Evolutionary conservation across 2,888 invertebrate genomes (phyloP).

Genomic region (Drosophila heteroneura): DNA sequence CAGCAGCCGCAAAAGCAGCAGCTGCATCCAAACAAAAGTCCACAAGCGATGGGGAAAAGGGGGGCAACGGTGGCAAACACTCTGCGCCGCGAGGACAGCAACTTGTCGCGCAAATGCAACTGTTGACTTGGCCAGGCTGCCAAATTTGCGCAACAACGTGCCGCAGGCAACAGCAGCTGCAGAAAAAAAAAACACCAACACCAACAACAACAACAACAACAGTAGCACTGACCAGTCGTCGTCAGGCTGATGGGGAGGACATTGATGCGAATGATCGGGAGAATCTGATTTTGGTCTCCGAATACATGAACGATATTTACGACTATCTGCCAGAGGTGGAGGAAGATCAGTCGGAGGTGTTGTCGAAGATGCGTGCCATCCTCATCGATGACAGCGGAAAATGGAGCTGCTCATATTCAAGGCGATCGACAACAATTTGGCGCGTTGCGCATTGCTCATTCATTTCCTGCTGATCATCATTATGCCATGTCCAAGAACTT

Average conservation of each 20-base stretch:
- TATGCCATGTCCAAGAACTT: constrained; percentile 96
- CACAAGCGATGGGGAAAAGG: constrained; percentile 36
- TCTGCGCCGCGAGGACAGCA: constrained; percentile 83
- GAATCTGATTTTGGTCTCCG: constrained; percentile 89
- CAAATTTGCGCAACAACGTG: constrained; percentile 5
- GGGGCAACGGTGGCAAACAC: constrained; percentile 28
- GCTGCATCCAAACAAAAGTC: constrained; percentile 35
- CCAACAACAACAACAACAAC: neutral
- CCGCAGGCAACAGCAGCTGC: neutral
- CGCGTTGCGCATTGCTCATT: constrained; percentile 92
- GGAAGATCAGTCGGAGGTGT: constrained; percentile 88
- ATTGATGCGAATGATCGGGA: constrained; percentile 91
- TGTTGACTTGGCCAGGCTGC: constrained; percentile 11
- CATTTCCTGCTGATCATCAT: constrained; percentile 92
- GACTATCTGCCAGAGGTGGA: constrained; percentile 92
- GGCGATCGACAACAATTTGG: constrained; percentile 92
- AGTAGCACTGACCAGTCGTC: constrained; percentile 65
- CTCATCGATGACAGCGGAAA: constrained; percentile 92
- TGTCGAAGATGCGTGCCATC: constrained; percentile 94
- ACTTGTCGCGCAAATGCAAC: constrained; percentile 72
- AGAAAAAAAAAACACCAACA: too few relatives aligned
- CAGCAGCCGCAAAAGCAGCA: constrained; percentile 3
- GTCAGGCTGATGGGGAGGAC: constrained; percentile 87
- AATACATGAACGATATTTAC: constrained; percentile 92
- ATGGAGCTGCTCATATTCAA: constrained; percentile 93